A percentile compares a stretch with the other conserved stretches of the same genome.
Evolutionary conservation across 2,113 vertebrate species (phyloP).

Genomic region (Drymodes brunneopygia): DNA sequence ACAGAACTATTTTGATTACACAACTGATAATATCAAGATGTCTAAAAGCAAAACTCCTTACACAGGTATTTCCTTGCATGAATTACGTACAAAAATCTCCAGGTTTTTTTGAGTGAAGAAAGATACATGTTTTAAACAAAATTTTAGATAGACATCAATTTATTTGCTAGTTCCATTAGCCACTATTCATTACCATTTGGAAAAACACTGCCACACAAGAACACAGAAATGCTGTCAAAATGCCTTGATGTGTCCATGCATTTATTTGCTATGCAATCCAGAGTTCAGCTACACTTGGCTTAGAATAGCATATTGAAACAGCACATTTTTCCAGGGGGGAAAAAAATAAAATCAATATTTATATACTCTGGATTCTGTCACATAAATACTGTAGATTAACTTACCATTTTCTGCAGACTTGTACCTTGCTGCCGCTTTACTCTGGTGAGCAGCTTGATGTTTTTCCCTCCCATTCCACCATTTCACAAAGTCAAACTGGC

Average conservation of each 20-base stretch:
- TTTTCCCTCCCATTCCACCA: not conserved
- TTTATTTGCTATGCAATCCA: not conserved
- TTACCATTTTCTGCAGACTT: not conserved
- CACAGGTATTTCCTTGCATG: not conserved
- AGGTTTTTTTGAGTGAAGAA: not conserved
- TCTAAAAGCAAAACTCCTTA: not conserved
- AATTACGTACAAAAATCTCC: not conserved
- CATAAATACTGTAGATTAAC: not conserved
- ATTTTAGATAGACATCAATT: not conserved
- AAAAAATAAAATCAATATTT: not conserved
- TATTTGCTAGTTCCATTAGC: not conserved
- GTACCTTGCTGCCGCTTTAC: not conserved
- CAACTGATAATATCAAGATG: not conserved
- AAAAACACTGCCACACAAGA: not conserved
- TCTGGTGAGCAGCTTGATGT: not conserved
- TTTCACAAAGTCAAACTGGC: not conserved
- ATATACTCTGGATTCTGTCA: not conserved
- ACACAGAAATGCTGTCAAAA: not conserved
- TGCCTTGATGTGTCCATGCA: not conserved
- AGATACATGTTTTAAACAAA: not conserved
- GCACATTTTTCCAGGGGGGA: not conserved
- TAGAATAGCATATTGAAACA: not conserved
- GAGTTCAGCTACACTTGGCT: not conserved
- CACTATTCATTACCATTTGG: not conserved
- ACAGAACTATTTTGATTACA: not conserved